These are phyloP conservation scores for Laticauda colubrina DNA, from an alignment of 2,113 vertebrate genomes.

Conservation along the genomic window DNA sequence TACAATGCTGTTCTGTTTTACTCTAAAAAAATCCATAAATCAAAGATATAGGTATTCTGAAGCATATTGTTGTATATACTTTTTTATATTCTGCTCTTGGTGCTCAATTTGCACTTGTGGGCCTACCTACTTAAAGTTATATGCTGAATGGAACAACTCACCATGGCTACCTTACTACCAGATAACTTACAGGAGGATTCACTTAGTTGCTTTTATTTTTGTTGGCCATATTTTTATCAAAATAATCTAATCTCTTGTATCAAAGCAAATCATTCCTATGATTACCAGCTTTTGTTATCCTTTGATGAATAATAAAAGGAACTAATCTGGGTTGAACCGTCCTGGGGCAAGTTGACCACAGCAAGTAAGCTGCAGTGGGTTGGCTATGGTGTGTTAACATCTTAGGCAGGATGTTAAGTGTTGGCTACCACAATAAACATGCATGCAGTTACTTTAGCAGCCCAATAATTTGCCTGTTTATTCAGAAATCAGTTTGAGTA, in stretches of 20 bases:
- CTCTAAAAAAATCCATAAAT: background rate
- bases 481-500: background rate
- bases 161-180: background rate
- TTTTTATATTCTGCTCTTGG: background rate
- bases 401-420: background rate
- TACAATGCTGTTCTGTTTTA: background rate
- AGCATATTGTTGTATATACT: background rate
- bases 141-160: background rate
- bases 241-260: background rate
- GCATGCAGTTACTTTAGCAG: background rate
- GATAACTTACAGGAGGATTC: background rate
- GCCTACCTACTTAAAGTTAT: background rate
- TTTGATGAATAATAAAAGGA: background rate
- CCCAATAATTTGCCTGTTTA: background rate
- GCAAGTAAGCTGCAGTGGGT: background rate
- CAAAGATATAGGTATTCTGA: background rate
- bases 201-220: background rate
- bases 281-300: background rate
- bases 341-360: background rate
- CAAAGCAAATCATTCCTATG: background rate
- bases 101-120: background rate
- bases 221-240: background rate
- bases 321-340: background rate
- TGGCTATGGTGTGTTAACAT: background rate
- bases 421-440: background rate